A percentile compares a stretch with the other conserved stretches of the same genome.
Conservation (phyloP, 2,113 vertebrate species). For the Cryptomyrus ogoouensis region DNA sequence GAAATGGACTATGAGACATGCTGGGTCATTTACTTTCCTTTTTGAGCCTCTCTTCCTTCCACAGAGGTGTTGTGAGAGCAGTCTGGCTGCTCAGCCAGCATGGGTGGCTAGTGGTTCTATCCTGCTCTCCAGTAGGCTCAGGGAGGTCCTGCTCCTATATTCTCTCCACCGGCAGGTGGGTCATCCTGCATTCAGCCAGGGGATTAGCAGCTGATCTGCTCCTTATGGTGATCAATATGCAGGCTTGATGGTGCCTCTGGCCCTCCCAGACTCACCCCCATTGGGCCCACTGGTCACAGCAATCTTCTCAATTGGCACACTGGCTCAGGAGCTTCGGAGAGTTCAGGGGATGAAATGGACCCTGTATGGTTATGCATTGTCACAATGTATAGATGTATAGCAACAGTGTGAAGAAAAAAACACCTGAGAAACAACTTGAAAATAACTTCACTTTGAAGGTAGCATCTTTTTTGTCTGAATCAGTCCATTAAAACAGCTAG, state of each 20-base stretch:
- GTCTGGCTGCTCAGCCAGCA: background rate
- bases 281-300: background rate
- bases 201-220: slow-evolving; percentile 52
- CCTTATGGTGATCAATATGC: slow-evolving; percentile 50
- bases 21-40: background rate
- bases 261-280: slow-evolving; percentile 47
- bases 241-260: slow-evolving; percentile 51
- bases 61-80: background rate
- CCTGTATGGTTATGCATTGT: background rate
- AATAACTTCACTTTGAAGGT: slow-evolving; percentile 22
- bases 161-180: slow-evolving; percentile 39
- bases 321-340: background rate
- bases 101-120: slow-evolving; percentile 31
- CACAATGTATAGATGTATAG: background rate
- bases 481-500: background rate
- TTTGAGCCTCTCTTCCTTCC: background rate
- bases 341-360: background rate
- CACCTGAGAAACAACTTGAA: slow-evolving; percentile 33
- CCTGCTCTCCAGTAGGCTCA: slow-evolving; percentile 25
- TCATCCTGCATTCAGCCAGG: slow-evolving; percentile 45
- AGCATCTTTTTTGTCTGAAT: background rate
- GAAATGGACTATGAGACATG: background rate
- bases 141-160: slow-evolving; percentile 32
- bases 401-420: background rate
- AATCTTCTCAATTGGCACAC: background rate